A percentile compares a stretch with the other conserved stretches of the same genome.
These are phyloP conservation scores for Phataginus tricuspis DNA, from an alignment of 2,797 vertebrate genomes.

Conservation along the genomic window DNA sequence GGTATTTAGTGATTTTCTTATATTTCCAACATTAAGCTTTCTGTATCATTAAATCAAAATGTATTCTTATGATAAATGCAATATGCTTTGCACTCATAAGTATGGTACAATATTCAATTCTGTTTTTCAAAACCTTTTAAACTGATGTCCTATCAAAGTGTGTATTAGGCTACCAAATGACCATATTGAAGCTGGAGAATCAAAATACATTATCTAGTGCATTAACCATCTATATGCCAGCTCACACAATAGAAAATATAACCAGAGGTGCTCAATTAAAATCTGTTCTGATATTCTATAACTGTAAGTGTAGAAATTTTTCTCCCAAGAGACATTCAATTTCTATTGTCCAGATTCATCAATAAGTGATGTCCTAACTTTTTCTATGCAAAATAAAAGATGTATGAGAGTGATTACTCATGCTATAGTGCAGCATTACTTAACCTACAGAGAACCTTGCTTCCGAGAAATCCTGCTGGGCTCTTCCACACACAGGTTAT, in stretches of 20 bases:
- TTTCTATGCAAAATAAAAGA: conserved; percentile 58
- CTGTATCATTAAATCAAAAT: not conserved
- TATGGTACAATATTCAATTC: not conserved
- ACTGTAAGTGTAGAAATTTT: not conserved
- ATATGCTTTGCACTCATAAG: not conserved
- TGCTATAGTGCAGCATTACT: not conserved
- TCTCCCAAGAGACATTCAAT: conserved; percentile 37
- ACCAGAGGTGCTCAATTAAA: conserved; percentile 11
- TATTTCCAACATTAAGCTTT: conserved; percentile 32
- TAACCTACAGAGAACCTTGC: conserved; percentile 31
- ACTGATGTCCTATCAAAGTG: not conserved
- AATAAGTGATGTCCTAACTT: not conserved
- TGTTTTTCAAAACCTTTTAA: conserved; percentile 51
- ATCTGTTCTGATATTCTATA: not conserved
- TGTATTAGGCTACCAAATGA: conserved; percentile 27
- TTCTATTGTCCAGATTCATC: conserved; percentile 52
- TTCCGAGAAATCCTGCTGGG: conserved; percentile 58
- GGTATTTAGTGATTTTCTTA: not conserved
- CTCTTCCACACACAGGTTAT: conserved; percentile 49
- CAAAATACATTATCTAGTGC: not conserved
- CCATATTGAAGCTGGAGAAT: not conserved
- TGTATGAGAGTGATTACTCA: conserved; percentile 35
- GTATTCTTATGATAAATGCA: conserved; percentile 20
- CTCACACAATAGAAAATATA: conserved; percentile 30
- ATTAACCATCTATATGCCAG: not conserved